Percentiles rank a stretch among this genome's conserved stretches.
Evolutionary conservation across 1,140 invertebrate species (phyloP).

Genomic region (Palaemon carinicauda): DNA sequence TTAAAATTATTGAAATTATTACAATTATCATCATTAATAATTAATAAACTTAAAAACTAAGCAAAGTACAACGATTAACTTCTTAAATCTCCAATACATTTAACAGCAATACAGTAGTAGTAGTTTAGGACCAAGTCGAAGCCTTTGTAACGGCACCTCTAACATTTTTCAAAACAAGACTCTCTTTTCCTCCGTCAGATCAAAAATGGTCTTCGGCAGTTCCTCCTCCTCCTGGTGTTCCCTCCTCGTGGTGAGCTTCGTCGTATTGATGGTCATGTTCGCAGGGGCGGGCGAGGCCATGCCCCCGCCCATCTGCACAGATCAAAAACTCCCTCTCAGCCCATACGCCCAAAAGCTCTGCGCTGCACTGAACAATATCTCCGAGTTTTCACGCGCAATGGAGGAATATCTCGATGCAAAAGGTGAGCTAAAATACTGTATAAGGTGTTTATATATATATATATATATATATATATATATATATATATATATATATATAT

Average conservation of each 20-base stretch:
- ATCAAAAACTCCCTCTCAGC: conserved; percentile 30
- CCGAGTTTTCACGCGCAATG: conserved; percentile 47
- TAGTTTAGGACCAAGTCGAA: too few species aligned
- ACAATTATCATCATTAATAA: too few species aligned
- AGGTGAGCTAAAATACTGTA: background rate
- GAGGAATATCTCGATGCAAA: conserved; percentile 52
- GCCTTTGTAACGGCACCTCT: too few species aligned
- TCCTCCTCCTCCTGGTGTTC: conserved; percentile 19
- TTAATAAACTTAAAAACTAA: too few species aligned
- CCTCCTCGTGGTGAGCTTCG: conserved; percentile 31
- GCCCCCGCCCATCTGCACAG: conserved; percentile 43
- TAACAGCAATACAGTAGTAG: too few species aligned
- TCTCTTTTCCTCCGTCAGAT: conserved; percentile 1
- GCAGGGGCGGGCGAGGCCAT: conserved; percentile 36
- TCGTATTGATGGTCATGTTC: conserved; percentile 30
- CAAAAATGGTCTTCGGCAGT: conserved; percentile 36
- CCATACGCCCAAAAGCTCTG: conserved; percentile 49
- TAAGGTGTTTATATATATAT: too few species aligned
- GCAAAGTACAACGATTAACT: too few species aligned
- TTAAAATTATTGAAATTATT: too few species aligned
- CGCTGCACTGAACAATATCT: conserved; percentile 44
- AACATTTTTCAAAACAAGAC: too few species aligned
- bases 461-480: background rate
- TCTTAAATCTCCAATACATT: too few species aligned
- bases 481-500: background rate